Evolutionary conservation across 2,888 invertebrate species (phyloP), one percentile per base, ranked within the genome.

Genomic region (Eucera pruinosa): DNA sequence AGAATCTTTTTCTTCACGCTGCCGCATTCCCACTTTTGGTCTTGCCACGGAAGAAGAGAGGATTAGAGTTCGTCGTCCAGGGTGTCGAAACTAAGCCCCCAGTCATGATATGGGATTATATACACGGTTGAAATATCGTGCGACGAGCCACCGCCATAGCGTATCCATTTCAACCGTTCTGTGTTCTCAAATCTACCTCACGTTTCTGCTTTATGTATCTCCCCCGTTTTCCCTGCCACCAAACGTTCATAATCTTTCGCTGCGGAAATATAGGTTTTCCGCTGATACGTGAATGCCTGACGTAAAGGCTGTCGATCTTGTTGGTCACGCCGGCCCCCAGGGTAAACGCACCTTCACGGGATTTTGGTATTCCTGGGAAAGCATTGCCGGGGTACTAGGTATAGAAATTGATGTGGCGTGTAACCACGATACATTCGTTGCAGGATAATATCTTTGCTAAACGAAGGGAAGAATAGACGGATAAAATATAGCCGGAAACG

Each of bases 31-130:
- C 65, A 75, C 80, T 80, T 80, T 83, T 71, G 78, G 65, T 64
- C 69, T 47, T 11, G 78, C 52, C 36, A 69, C 64, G 71, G 64
- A 81, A 81, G 80, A 83, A 80, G 70, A 52, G 80, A 78, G 89
- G 89, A 90, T 91, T 90, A 90, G 80, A 82, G 84, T 68, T 73
- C 70, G 80, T 82, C 86, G 87, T 85, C 83, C 82, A 83, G 83
- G 87, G 87, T 88, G 90, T 90, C 89, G 87, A 86, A 85, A 87
- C 84, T 90, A 89, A 91, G 88, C 89, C 83, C 76, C 71, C 80
- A 80, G 82, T 81, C 88, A 87, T 91, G 91, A 91, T 91, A 91
- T 82, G 84, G 89, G 88, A 90, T 90, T 91, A 90, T 85, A 81
- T 83, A 83, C 84, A 78, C 85, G 88, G 83, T 87, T 89, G 91